Evolutionary conservation across 2,113 vertebrate species (phyloP), one percentile per base, ranked within the genome.

Genomic region (Gopherus evgoodei): DNA sequence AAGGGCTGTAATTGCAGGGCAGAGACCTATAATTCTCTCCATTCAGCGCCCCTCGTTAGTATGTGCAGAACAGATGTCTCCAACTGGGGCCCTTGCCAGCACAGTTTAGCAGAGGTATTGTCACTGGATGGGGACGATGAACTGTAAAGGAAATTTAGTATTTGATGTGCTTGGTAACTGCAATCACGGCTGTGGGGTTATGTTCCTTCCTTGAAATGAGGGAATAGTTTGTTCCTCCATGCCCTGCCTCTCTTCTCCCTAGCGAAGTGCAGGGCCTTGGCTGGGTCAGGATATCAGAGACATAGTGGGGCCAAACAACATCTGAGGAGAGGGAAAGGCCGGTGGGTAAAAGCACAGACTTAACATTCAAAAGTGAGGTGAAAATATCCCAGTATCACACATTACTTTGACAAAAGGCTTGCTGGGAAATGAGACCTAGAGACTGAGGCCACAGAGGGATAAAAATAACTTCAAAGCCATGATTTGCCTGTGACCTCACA

Each of bases 1-100:
- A 80, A 95, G 85, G 84, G 54, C 79, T 83, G n/a, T 93, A 96
- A 97, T 95, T 95, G 94, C 95, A 95, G 91, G 88, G 91, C 29
- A 95, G 93, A 96, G 91, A 83, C 4, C 6, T 53, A 72, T 91
- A 80, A 49, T 94, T 86, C 86, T 83, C 93, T 91, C 84, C 0
- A 11, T 83, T 81, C 90, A 50, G 35, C n/a, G 22, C n/a, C 78
- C 91, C 89, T 29, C 11, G 31, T 27, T 65, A 38, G 50, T 87
- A 80, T 50, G 49, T 84, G 78, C 93, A 50, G 24, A 1, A 0
- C 89, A 96, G 96, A 96, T 90, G 93, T 88, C 93, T 93, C 88
- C 72, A 83, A 59, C 89, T 90, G 93, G 93, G 50, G 62, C 0
- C 21, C 29, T 3, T 84, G 89, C 84, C 92, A 89, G 81, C 89